phyloP scores from a whole-genome alignment of 2,797 vertebrate genomes.

The Adrianichthys oophorus region DNA sequence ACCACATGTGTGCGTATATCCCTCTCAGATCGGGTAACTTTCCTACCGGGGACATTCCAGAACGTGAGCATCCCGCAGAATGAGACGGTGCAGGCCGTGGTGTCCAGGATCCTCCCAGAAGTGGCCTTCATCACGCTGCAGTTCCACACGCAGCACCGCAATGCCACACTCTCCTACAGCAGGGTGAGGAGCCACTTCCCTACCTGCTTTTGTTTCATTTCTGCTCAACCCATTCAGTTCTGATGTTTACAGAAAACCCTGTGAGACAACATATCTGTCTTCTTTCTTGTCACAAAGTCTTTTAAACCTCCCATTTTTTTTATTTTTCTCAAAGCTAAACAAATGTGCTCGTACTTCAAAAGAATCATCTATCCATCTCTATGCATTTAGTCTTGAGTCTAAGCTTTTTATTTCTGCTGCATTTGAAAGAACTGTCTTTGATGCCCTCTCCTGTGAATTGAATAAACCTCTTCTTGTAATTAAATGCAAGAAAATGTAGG shows the following conservation, averaged over 20 bases:
- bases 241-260: no score
- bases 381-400: no score
- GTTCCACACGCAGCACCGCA: conserved; percentile 85
- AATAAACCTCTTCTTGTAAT: conserved; percentile 5
- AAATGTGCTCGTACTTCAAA: no score
- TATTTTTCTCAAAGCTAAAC: no score
- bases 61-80: conserved; percentile 82
- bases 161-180: conserved; percentile 85
- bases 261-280: no score
- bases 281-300: no score
- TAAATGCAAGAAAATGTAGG: neutral
- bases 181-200: conserved; percentile 72
- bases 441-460: neutral
- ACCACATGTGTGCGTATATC: neutral
- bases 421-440: neutral
- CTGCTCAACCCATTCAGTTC: no score
- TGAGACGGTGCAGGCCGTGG: conserved; percentile 80
- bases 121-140: conserved; percentile 86
- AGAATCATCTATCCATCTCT: no score
- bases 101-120: conserved; percentile 80
- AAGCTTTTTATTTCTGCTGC: neutral
- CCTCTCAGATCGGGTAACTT: conserved; percentile 81
- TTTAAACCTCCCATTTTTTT: no score
- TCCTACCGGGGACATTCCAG: conserved; percentile 86
- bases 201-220: neutral